Evolutionary conservation across 2,797 vertebrate genomes (phyloP).

Genomic region (Sarcoramphus papa): DNA sequence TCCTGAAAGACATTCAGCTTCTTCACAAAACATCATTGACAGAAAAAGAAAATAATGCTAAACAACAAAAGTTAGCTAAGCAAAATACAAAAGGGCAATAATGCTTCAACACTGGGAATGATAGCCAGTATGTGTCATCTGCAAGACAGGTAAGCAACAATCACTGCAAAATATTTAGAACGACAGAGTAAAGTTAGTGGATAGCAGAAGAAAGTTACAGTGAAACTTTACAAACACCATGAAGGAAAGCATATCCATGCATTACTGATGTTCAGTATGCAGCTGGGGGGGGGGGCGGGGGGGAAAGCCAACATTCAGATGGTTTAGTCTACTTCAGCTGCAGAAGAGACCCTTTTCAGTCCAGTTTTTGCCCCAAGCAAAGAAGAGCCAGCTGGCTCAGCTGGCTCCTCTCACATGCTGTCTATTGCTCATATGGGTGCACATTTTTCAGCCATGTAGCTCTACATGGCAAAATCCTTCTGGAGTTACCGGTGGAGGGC

Average conservation of each 20-base stretch:
- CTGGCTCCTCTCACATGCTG: neutral
- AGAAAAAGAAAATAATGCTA: neutral
- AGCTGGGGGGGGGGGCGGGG: neutral
- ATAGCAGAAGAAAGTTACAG: neutral
- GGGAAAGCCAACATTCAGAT: neutral
- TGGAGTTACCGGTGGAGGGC: accelerated
- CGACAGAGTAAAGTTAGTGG: neutral
- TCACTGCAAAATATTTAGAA: neutral
- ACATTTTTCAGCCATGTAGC: neutral
- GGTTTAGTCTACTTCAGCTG: neutral
- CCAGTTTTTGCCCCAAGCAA: neutral
- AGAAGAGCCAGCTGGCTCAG: neutral
- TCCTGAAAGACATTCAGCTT: neutral
- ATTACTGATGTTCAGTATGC: neutral
- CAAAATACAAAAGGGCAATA: neutral
- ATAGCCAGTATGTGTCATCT: neutral
- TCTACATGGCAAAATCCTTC: neutral
- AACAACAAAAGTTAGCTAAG: neutral
- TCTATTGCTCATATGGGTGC: neutral
- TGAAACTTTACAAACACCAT: neutral
- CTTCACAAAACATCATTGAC: neutral
- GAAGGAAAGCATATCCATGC: neutral
- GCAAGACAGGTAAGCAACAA: neutral
- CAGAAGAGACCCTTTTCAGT: neutral
- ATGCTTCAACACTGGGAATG: neutral